Evolutionary conservation across 1,140 invertebrate species (phyloP), one percentile per base, ranked within the genome.

Genomic region (Drosophila lacertosa): DNA sequence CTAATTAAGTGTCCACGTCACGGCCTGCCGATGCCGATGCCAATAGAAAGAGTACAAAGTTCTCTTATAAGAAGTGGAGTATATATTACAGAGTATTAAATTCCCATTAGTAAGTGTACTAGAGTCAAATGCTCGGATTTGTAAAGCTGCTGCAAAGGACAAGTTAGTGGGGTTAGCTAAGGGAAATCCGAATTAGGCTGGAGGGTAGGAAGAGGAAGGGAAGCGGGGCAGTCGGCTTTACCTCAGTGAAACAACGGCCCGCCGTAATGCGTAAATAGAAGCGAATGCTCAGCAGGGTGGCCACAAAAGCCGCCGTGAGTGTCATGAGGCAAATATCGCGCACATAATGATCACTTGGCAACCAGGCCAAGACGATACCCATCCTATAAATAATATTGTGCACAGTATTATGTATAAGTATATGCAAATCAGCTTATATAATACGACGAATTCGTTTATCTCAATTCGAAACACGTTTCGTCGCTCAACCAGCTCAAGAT

Each of bases 201-300:
- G 16, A 29, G n/a, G 22, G 10, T 20, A 13, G 33, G 9, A 26
- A 26, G 15, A 9, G 29, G 39, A 10, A 53, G 7, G 29, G 29
- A 50, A 15, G 44, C 37, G 67, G 57, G 59, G 24, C 13, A 39
- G 18, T 32, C 9, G n/a, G 45, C 35, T 73, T 89, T 90, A 90
- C 89, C 89, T 90, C 89, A 45, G 83, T 88, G 66, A 90, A 90
- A 53, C 84, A 90, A 74, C 89, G 71, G 50, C 89, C 89, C 26
- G 89, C 77, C 47, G 89, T 90, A 63, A 90, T 90, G 51, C 89
- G 89, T 48, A 90, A 82, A 86, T 90, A 90, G 78, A 90, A 90
- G 35, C 89, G 89, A 67, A 90, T 72, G 67, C 89, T 90, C 69
- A 90, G 68, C 65, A 90, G 62, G 45, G 81, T 89, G 76, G 89